Conservation (phyloP, 2,888 invertebrate species). For the Agrochola macilenta region DNA sequence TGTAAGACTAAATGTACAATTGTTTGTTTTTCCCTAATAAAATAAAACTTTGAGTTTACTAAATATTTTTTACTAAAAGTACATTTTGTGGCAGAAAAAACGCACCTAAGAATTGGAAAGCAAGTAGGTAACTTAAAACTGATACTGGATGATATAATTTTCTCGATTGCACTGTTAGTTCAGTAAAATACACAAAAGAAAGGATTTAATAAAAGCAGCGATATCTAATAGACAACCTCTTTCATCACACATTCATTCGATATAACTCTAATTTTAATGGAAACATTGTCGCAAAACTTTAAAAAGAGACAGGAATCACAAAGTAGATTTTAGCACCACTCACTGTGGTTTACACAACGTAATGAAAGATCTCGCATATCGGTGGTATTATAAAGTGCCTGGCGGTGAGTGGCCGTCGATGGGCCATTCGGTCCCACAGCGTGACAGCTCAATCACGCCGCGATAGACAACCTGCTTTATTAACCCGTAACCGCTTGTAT, state of each 20-base stretch:
- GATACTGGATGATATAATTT: not conserved
- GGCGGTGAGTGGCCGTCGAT: conserved; percentile 18
- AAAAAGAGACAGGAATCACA: too few relatives aligned
- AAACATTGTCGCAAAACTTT: not conserved
- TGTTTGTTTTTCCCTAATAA: too few relatives aligned
- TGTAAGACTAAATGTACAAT: too few relatives aligned
- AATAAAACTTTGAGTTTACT: conserved; percentile 8
- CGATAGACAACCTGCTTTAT: conserved; percentile 52
- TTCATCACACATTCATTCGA: not conserved
- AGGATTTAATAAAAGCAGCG: not conserved
- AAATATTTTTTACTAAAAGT: not conserved
- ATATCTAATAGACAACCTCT: not conserved
- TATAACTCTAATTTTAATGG: not conserved
- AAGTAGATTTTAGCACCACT: not conserved
- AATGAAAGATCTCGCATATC: conserved; percentile 1
- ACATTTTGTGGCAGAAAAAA: not conserved
- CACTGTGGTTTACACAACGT: not conserved
- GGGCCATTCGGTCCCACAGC: conserved; percentile 12
- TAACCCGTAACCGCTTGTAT: conserved; percentile 29
- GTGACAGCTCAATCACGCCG: conserved; percentile 60
- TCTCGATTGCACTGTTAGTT: not conserved
- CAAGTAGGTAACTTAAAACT: not conserved
- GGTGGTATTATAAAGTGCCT: conserved; percentile 12
- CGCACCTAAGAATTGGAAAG: not conserved
- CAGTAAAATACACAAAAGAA: not conserved